phyloP scores from a whole-genome alignment of 2,113 vertebrate genomes.

The Rhizomys pruinosus region DNA sequence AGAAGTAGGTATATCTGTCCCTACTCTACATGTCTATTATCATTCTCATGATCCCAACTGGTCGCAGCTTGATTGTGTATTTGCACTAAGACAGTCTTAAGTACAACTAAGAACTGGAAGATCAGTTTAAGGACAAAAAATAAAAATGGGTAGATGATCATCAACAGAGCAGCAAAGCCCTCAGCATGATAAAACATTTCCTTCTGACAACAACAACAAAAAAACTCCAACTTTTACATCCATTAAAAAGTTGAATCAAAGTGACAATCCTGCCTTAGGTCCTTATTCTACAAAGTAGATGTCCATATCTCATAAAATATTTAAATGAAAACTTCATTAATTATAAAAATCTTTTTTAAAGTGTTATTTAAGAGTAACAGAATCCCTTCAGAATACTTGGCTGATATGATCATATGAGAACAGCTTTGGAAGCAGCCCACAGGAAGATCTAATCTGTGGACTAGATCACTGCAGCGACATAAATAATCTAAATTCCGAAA shows the following conservation, averaged over 20 bases:
- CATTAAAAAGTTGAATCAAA: constrained; percentile 36
- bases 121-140: constrained; percentile 3
- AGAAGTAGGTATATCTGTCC: background rate
- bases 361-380: background rate
- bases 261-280: background rate
- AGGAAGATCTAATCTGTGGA: background rate
- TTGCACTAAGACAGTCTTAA: background rate
- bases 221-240: background rate
- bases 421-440: background rate
- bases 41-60: background rate
- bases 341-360: background rate
- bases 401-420: background rate
- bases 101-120: background rate
- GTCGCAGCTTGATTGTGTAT: background rate
- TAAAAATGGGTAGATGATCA: background rate
- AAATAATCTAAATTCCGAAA: background rate
- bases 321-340: background rate
- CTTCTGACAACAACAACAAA: background rate
- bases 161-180: background rate
- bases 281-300: constrained; percentile 31
- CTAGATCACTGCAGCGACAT: background rate
- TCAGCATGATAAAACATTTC: background rate
- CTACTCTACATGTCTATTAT: background rate
- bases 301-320: background rate
- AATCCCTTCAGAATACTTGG: background rate